Evolutionary conservation across 1,140 invertebrate genomes (phyloP).

Genomic region (Dufourea novaeangliae): DNA sequence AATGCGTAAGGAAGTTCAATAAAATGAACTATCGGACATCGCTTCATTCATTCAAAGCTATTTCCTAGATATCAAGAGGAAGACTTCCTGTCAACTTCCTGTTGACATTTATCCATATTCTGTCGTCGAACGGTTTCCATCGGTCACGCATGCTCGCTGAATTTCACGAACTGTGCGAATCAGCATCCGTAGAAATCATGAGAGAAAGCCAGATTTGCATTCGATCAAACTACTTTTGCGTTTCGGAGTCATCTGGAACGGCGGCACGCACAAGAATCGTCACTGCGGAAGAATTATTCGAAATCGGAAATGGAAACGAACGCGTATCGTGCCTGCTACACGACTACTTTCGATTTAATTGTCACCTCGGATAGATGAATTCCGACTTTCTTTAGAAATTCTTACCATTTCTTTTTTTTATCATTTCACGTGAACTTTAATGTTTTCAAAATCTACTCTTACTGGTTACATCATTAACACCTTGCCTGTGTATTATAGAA

Average conservation of each 20-base stretch:
- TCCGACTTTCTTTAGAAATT: slow-evolving; percentile 6
- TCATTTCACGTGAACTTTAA: too few species aligned
- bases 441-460: too few species aligned
- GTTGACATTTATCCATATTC: slow-evolving; percentile 2
- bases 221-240: background rate
- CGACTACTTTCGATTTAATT: slow-evolving; percentile 33
- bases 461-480: too few species aligned
- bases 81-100: background rate
- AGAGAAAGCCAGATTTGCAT: slow-evolving; percentile 31
- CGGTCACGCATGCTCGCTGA: too few species aligned
- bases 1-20: too few species aligned
- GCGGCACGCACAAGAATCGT: background rate
- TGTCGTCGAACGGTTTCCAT: background rate
- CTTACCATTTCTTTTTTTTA: background rate
- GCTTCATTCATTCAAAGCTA: too few species aligned
- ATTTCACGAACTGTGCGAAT: background rate
- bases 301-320: background rate
- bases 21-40: too few species aligned
- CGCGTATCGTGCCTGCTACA: background rate
- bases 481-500: too few species aligned
- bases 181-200: background rate
- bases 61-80: background rate
- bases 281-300: background rate
- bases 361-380: slow-evolving; percentile 6
- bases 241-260: background rate